These are phyloP conservation scores for Theristicus caerulescens DNA, from an alignment of 2,113 vertebrate genomes.

Conservation along the genomic window DNA sequence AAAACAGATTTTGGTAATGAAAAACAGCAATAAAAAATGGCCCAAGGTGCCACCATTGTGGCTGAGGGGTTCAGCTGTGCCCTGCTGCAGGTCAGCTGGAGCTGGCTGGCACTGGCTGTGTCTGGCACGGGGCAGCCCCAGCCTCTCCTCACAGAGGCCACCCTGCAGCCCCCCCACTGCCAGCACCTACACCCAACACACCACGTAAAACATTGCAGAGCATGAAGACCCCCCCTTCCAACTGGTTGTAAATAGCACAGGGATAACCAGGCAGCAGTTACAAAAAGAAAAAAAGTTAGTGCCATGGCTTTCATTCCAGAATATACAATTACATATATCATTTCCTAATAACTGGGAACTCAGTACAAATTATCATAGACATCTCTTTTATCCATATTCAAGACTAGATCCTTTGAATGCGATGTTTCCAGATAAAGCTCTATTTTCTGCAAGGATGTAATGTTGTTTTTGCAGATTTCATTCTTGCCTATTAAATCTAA, in stretches of 20 bases:
- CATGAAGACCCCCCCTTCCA: background rate
- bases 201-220: background rate
- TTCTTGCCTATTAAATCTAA: background rate
- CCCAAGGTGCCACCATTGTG: background rate
- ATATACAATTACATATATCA: background rate
- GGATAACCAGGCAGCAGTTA: background rate
- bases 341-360: background rate
- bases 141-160: too few species aligned
- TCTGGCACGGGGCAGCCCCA: fast-evolving
- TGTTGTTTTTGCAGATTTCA: background rate
- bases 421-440: background rate
- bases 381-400: background rate
- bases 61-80: background rate
- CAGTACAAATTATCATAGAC: background rate
- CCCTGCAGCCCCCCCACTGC: background rate
- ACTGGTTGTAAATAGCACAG: background rate
- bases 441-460: background rate
- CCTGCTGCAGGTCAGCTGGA: fast-evolving
- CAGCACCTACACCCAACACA: background rate
- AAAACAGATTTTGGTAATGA: background rate
- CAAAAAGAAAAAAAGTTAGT: background rate
- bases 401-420: background rate
- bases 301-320: background rate
- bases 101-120: fast-evolving
- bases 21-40: background rate